Conservation (phyloP, 2,888 invertebrate genomes). For the Plemyria rubiginata region DNA sequence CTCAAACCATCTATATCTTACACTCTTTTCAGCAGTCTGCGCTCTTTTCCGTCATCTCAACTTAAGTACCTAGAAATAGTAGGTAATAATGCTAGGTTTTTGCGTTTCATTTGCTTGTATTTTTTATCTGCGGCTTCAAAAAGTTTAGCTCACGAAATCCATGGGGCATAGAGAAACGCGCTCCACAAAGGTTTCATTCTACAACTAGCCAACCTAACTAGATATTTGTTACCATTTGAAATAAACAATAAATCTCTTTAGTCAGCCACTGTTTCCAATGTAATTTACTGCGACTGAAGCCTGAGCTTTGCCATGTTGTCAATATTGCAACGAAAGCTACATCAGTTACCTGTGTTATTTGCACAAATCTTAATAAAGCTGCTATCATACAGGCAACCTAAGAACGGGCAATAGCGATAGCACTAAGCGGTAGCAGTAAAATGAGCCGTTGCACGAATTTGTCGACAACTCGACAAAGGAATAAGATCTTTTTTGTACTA, state of each 20-base stretch:
- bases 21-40: too few relatives aligned
- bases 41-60: too few relatives aligned
- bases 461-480: too few relatives aligned
- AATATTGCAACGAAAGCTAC: slow-evolving; percentile 40
- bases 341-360: slow-evolving; percentile 36
- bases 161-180: background rate
- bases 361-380: slow-evolving; percentile 33
- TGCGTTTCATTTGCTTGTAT: too few relatives aligned
- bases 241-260: slow-evolving; percentile 22
- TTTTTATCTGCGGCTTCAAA: too few relatives aligned
- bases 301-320: slow-evolving; percentile 37
- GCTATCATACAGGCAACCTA: background rate
- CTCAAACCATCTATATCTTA: too few relatives aligned
- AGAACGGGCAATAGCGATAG: too few relatives aligned
- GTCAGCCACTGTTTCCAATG: slow-evolving; percentile 33
- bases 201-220: slow-evolving; percentile 3
- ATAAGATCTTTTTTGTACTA: too few relatives aligned
- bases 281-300: slow-evolving; percentile 29
- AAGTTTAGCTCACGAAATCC: background rate
- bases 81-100: too few relatives aligned
- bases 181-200: background rate
- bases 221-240: slow-evolving; percentile 22
- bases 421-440: too few relatives aligned
- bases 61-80: too few relatives aligned
- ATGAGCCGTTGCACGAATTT: too few relatives aligned